Evolutionary conservation across 2,888 invertebrate species (phyloP), one percentile per base, ranked within the genome.

Genomic region (Piscicola geometra): DNA sequence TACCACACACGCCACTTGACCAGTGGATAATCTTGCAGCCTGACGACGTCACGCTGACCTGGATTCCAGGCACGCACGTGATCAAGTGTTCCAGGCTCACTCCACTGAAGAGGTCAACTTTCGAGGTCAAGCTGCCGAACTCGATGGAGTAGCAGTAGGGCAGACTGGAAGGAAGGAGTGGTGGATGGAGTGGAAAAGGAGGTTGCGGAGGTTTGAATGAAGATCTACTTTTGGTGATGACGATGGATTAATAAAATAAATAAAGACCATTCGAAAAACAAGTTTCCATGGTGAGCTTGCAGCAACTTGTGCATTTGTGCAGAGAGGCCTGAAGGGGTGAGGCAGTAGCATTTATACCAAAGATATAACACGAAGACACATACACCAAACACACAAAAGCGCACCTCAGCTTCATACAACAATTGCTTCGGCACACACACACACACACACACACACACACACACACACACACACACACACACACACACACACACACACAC

Each of bases 21-120:
- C 86, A 86, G 77, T 87, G 86, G 50, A 90, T 85, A 79, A 87
- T 87, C 82, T 90, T 90, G n/a, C 88, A 86, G 76, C 88, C 87
- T 71, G 87, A 86, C 5, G 68, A 12, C 32, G 85, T 84, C 68
- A 86, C 85, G 36, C 80, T 77, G 60, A 90, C 85, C 80, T 89
- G 88, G 52, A 95, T 89, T 50, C 91, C 91, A 15, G 90, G 89
- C 15, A 94, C 89, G 84, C 93, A 93, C 71, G 93, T 91, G 35
- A 97, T 89, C 75, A 97, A 87, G 86, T 96, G 92, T 84, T 97
- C 97, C 76, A 97, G 85, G 0, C 93, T 91, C 32, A 84, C 85
- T 25, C 94, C 94, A 33, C 94, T 93, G 28, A 78, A 77, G 41
- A 81, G 81, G 9, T 82, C 82, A n/a, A 81, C 77, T 47, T 83